Evolutionary conservation across 2,113 vertebrate species (phyloP).

Genomic region (Myrmecobius fasciatus): DNA sequence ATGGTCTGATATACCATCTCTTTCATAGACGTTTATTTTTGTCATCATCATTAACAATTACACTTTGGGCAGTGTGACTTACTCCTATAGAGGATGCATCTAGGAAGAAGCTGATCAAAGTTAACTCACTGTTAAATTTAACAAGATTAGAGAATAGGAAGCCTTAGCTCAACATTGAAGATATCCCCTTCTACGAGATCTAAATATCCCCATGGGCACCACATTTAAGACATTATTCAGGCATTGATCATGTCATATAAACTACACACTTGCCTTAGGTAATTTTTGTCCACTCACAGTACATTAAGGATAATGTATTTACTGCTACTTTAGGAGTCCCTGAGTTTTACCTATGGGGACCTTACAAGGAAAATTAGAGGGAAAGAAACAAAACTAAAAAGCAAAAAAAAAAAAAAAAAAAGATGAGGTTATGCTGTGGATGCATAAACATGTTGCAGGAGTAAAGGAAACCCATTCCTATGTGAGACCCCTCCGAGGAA

Average conservation of each 20-base stretch:
- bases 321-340: neutral
- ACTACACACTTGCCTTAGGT: neutral
- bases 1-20: conserved; percentile 11
- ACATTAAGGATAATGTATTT: neutral
- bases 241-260: neutral
- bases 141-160: neutral
- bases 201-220: neutral
- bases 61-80: neutral
- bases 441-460: neutral
- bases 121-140: neutral
- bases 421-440: neutral
- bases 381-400: neutral
- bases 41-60: conserved; percentile 3
- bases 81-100: neutral
- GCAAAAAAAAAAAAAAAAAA: neutral
- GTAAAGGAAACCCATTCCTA: neutral
- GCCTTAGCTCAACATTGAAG: neutral
- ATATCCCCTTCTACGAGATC: neutral
- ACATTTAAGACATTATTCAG: neutral
- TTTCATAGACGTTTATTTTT: conserved; percentile 28
- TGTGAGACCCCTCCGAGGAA: neutral
- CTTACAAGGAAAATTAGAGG: neutral
- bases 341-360: neutral
- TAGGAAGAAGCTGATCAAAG: neutral
- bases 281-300: neutral